These are phyloP conservation scores for Grallaria varia DNA, from an alignment of 2,113 vertebrate species.

Conservation along the genomic window DNA sequence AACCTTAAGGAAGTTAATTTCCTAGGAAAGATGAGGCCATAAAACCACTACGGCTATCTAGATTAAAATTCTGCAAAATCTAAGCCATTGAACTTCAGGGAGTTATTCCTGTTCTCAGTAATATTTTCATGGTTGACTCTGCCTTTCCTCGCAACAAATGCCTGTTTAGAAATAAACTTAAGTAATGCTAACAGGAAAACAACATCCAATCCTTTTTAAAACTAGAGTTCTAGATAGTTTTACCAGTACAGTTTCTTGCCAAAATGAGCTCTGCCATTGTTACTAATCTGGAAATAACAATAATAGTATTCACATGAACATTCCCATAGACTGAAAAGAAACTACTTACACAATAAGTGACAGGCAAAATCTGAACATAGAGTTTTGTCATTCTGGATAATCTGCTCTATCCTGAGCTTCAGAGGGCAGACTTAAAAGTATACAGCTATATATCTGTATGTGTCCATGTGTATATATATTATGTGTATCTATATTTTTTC, in stretches of 20 bases:
- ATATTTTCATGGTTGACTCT: neutral
- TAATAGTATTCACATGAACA: neutral
- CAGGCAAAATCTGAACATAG: neutral
- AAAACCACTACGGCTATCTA: neutral
- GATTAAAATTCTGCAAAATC: neutral
- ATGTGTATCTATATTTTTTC: neutral
- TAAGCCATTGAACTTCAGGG: neutral
- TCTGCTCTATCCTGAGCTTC: neutral
- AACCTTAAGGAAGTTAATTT: neutral
- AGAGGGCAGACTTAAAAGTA: neutral
- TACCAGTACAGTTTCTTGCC: neutral
- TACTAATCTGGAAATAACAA: neutral
- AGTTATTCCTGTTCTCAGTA: neutral
- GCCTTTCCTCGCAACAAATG: neutral
- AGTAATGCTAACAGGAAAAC: neutral
- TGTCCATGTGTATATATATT: accelerated
- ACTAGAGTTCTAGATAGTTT: neutral
- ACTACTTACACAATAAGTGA: neutral
- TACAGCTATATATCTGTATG: neutral
- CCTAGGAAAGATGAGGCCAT: neutral
- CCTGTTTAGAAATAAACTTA: neutral
- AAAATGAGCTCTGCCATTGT: neutral
- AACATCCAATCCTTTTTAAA: neutral
- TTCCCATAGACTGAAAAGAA: neutral
- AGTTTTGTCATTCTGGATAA: neutral